Base-by-base conservation (phyloP, 2,888 invertebrate species). In the Rutpela maculata region DNA sequence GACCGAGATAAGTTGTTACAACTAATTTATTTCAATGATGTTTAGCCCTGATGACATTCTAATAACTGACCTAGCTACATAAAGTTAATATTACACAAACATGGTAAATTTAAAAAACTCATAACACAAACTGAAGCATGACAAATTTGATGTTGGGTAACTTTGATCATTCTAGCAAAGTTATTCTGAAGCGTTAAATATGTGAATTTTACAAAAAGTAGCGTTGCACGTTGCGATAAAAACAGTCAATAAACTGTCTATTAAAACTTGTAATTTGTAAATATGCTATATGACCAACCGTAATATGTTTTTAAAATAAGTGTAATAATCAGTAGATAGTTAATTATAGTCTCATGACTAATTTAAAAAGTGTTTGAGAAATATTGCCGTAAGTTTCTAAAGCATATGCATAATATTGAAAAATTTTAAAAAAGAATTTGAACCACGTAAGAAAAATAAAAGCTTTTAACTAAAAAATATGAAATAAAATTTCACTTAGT, bases 111-210 rank as follows among this genome's bases (percentile, higher is more conserved):
- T 50, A 50, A 50, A 50, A 50, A 50, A 50, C 50, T 50, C n/a
- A 50, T 50, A 50, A 50, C 50, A n/a, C 50, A 50, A 50, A 50
- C 50, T 50, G 50, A 50, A 15, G 50, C 50, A 50, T 50, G 50
- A 50, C 50, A 50, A 50, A 50, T 50, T 50, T 50, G 50, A 50
- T 50, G 50, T 50, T 50, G n/a, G 50, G n/a, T 50, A 50, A 50
- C 50, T 50, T 50, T 50, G 50, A 50, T 50, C 50, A 15, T 50
- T 50, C 50, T 50, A 50, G 50, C n/a, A 50, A 50, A 50, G 50
- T 50, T n/a, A n/a, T 50, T 50, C n/a, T n/a, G n/a, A 3, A 50
- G 50, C 50, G 50, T 50, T 50, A 50, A 50, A 50, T 50, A 50
- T 50, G 50, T 50, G 50, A 50, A 50, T 50, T 50, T 2, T n/a